Conservation (phyloP, 2,888 invertebrate genomes). For the Ecdyonurus torrentis region DNA sequence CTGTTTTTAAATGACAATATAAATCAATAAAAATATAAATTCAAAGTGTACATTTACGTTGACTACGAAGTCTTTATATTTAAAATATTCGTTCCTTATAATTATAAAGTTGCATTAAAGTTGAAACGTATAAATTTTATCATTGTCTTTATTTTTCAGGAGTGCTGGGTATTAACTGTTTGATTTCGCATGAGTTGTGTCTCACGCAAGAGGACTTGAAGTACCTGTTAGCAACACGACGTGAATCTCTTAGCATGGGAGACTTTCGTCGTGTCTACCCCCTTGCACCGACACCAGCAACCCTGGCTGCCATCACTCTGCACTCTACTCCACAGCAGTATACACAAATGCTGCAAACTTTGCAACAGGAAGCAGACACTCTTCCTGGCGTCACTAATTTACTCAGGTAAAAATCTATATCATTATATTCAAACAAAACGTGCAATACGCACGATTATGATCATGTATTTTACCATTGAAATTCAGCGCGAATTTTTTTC, state of each 20-base stretch:
- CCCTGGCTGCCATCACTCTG: no score
- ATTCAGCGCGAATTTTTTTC: no score
- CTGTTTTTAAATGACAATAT: no score
- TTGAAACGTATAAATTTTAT: background rate
- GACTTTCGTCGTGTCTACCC: slow-evolving; percentile 18
- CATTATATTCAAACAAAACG: no score
- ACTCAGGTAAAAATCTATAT: slow-evolving; percentile 10
- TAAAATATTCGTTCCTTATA: no score
- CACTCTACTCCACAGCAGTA: background rate
- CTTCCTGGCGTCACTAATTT: slow-evolving; percentile 4
- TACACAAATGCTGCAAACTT: background rate
- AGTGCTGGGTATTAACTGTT: slow-evolving; percentile 18
- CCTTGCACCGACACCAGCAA: background rate
- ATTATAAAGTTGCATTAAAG: no score
- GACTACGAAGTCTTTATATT: no score
- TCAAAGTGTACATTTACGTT: no score
- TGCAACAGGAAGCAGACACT: slow-evolving; percentile 1
- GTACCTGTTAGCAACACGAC: slow-evolving; percentile 19
- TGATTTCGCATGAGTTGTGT: slow-evolving; percentile 20
- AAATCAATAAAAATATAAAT: no score
- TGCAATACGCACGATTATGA: no score
- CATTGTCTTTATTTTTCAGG: slow-evolving; percentile 12
- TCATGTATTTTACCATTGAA: no score
- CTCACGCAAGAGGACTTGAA: slow-evolving; percentile 20
- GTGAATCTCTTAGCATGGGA: slow-evolving; percentile 19